Base-by-base conservation (phyloP, 2,888 invertebrate genomes). In the Aplocera efformata region DNA sequence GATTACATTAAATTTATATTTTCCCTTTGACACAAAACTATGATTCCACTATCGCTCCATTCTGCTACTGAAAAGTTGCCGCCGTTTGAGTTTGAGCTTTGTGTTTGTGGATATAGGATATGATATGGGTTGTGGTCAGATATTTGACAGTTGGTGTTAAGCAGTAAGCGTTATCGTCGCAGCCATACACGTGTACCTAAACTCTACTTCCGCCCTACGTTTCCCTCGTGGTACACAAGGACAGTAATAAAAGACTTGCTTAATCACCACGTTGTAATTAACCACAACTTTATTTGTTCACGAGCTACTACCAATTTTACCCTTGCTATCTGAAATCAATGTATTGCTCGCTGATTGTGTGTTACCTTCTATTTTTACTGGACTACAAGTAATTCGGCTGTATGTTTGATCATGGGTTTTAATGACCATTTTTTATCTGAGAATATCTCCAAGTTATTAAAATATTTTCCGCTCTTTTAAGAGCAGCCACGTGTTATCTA, bases 151-250 rank as follows among this genome's bases (percentile, higher is more conserved):
- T 47, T 42, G 42, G 43, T 49, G 53, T 55, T 53, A 51, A 46
- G 49, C 56, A 56, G n/a, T n/a, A n/a, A n/a, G 68, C 67, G 73
- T 79, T 80, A 81, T 82, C 80, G 69, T 63, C 61, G 74, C 71
- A 65, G 80, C 67, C 71, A 57, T 67, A 67, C 82, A 83, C 80
- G 82, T 83, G 80, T 77, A 72, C 60, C 64, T 65, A 54, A 55
- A 60, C 64, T 70, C 69, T 73, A 76, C 72, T 79, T 84, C 84
- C 84, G 84, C 79, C 80, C 82, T 75, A 76, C 71, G 69, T 68
- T 72, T 76, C 65, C 66, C 75, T 70, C 60, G 67, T 67, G 68
- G 70, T 64, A 63, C 56, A 71, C 78, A 79, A 80, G 77, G 79
- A 79, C 78, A 68, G 63, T 54, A 68, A 76, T 79, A 77, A 74